A percentile compares a stretch with the other conserved stretches of the same genome.
phyloP scores from a whole-genome alignment of 1,140 invertebrate species.

The Penaeus indicus region DNA sequence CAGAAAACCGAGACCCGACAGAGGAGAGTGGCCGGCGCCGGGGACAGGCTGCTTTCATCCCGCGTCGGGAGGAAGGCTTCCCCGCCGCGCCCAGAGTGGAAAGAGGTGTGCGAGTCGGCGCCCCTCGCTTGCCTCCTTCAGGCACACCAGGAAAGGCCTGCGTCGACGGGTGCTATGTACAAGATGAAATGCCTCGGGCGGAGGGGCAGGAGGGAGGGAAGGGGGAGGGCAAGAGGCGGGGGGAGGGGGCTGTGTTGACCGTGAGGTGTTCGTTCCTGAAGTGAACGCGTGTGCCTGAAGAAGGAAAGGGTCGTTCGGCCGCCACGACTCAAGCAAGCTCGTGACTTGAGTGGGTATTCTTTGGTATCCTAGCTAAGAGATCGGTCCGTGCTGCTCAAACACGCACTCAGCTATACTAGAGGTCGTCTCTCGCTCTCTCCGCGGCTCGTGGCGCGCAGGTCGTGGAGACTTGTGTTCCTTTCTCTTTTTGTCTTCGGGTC shows the following conservation, averaged over 20 bases:
- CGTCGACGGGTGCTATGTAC: constrained; percentile 50
- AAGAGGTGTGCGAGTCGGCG: constrained; percentile 40
- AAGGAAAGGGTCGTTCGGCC: constrained; percentile 16
- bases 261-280: constrained; percentile 24
- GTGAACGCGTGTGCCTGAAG: constrained; percentile 45
- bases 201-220: background rate
- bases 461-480: background rate
- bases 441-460: background rate
- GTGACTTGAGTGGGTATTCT: constrained; percentile 58
- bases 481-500: background rate
- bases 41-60: constrained; percentile 52
- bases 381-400: constrained; percentile 58
- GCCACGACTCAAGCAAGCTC: constrained; percentile 49
- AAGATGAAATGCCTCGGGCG: constrained; percentile 34
- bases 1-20: constrained; percentile 44
- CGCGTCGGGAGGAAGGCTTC: constrained; percentile 52
- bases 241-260: background rate
- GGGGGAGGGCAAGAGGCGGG: background rate
- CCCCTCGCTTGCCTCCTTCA: constrained; percentile 47
- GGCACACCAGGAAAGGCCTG: constrained; percentile 29
- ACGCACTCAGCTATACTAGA: constrained; percentile 42
- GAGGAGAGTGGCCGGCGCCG: constrained; percentile 36
- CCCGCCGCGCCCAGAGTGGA: constrained; percentile 54
- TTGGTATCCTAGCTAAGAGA: constrained; percentile 65
- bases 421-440: constrained; percentile 2